Conservation (phyloP, 2,888 invertebrate species). For the Heterodera filipjevi region DNA sequence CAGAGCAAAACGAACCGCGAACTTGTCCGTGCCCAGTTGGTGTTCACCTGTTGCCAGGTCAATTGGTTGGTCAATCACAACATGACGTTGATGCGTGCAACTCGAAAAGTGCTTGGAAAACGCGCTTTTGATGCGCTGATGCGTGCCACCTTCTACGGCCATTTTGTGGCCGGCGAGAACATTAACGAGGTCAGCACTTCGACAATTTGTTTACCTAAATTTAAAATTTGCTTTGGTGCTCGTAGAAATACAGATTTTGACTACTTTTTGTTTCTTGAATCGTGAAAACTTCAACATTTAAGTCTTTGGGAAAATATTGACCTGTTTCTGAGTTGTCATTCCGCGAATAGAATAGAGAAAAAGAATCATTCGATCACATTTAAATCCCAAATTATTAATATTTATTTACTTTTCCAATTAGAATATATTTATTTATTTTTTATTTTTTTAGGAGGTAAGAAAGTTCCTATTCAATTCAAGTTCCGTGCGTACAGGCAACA, state of each 20-base stretch:
- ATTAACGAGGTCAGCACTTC: slow-evolving; percentile 48
- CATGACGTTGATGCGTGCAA: slow-evolving; percentile 48
- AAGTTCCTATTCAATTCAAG: background rate
- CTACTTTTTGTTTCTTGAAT: too few relatives aligned
- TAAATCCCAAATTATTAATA: too few relatives aligned
- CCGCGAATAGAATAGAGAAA: too few relatives aligned
- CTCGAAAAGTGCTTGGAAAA: slow-evolving; percentile 49
- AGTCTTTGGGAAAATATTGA: too few relatives aligned
- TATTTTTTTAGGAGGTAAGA: slow-evolving; percentile 5
- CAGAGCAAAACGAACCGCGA: slow-evolving; percentile 64
- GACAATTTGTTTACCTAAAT: too few relatives aligned
- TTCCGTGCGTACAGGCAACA: background rate
- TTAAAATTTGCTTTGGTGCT: background rate
- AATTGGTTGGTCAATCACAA: slow-evolving; percentile 60
- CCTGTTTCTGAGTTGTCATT: too few relatives aligned
- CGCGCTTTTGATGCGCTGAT: slow-evolving; percentile 69
- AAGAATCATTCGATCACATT: too few relatives aligned
- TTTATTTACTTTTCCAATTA: too few relatives aligned
- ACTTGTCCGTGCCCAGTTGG: slow-evolving; percentile 56
- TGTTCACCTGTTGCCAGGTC: slow-evolving; percentile 56
- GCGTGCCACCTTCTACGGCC: slow-evolving; percentile 95
- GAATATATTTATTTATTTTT: too few relatives aligned
- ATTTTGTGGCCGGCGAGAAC: slow-evolving; percentile 94
- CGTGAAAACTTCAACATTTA: too few relatives aligned
- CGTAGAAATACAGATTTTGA: too few relatives aligned